These are phyloP conservation scores for Leucoptera coffeella DNA, from an alignment of 2,888 invertebrate genomes.

Conservation along the genomic window DNA sequence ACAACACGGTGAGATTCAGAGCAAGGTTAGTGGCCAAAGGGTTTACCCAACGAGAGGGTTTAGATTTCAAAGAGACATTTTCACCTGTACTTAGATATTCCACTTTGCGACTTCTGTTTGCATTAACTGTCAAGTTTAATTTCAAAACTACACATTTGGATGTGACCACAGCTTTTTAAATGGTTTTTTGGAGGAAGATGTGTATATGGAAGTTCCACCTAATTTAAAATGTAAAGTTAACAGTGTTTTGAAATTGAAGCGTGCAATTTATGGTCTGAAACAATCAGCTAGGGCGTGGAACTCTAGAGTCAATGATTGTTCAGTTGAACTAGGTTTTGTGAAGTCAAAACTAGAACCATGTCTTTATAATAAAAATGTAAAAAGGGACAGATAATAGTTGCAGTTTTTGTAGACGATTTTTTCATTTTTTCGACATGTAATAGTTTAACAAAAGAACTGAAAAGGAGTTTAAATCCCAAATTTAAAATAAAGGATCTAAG, in stretches of 20 bases:
- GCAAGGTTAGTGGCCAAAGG: constrained; percentile 7
- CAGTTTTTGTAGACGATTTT: too few species aligned
- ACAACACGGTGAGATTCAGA: constrained; percentile 5
- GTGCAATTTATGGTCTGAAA: constrained; percentile 7
- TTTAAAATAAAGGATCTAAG: too few species aligned
- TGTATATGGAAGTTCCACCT: constrained; percentile 5
- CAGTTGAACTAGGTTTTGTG: constrained; percentile 1
- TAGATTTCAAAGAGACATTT: constrained; percentile 2
- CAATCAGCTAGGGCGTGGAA: constrained; percentile 6
- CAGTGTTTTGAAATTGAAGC: too few species aligned
- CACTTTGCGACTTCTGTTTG: constrained; percentile 6
- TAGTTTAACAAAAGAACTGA: too few species aligned
- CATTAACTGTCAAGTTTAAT: constrained; percentile 3
- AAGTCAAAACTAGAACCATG: constrained; percentile 1
- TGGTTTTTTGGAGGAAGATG: constrained; percentile 4
- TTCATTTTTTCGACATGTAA: too few species aligned
- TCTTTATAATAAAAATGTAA: constrained; percentile 3
- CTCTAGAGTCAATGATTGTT: constrained; percentile 5
- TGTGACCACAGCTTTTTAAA: constrained; percentile 8
- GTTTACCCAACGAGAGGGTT: background rate
- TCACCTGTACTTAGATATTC: constrained; percentile 6
- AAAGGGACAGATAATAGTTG: too few species aligned
- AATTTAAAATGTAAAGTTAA: too few species aligned
- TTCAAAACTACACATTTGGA: constrained; percentile 4
- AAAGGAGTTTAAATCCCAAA: too few species aligned